These are phyloP conservation scores for Drosophila birchii DNA, from an alignment of 2,888 invertebrate genomes.

Conservation along the genomic window DNA sequence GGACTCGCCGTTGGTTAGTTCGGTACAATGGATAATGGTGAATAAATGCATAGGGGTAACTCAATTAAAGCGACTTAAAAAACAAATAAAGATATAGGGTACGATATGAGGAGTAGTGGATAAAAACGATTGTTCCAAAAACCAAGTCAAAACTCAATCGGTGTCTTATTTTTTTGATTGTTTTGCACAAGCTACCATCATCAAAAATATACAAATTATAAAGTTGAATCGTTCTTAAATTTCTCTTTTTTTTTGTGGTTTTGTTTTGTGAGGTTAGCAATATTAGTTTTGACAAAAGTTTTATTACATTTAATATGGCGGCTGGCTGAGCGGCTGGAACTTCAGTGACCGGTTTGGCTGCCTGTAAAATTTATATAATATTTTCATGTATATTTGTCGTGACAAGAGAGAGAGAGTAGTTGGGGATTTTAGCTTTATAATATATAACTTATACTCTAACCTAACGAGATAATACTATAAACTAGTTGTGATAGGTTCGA, in stretches of 20 bases:
- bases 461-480: constrained; percentile 8
- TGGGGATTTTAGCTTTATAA: constrained; percentile 29
- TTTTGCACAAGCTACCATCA: constrained; percentile 73
- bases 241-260: constrained; percentile 47
- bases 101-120: constrained; percentile 33
- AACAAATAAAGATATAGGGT: constrained; percentile 19
- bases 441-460: constrained; percentile 36
- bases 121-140: constrained; percentile 58
- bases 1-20: constrained; percentile 33
- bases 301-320: constrained; percentile 85
- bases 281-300: constrained; percentile 74
- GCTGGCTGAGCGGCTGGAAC: constrained; percentile 86
- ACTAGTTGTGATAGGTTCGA: not conserved
- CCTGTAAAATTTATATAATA: constrained; percentile 87
- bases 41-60: constrained; percentile 38
- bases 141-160: constrained; percentile 68
- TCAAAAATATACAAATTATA: constrained; percentile 53
- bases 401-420: constrained; percentile 11
- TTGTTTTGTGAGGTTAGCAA: constrained; percentile 54
- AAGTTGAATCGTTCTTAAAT: constrained; percentile 53
- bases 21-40: constrained; percentile 11
- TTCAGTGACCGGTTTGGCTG: constrained; percentile 89
- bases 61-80: constrained; percentile 37
- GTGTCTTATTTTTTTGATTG: constrained; percentile 46
- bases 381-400: constrained; percentile 60